Evolutionary conservation across 1,140 invertebrate genomes (phyloP).

Genomic region (Chironomus striatipennis): DNA sequence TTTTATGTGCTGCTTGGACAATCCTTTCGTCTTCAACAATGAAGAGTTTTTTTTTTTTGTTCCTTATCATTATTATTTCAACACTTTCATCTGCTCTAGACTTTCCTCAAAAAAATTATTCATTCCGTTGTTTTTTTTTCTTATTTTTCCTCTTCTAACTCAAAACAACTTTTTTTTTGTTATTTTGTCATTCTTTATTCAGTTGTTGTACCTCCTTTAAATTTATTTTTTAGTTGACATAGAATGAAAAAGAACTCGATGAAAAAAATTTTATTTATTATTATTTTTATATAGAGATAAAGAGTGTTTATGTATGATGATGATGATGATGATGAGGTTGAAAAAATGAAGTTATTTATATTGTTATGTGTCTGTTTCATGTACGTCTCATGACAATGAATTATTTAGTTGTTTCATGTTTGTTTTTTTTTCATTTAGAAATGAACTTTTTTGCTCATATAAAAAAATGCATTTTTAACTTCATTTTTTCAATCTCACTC

Average conservation of each 20-base stretch:
- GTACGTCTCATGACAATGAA: neutral
- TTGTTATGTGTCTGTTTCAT: neutral
- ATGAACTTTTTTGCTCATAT: no score
- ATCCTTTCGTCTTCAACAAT: no score
- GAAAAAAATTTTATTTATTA: neutral
- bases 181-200: neutral
- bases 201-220: neutral
- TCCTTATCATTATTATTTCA: neutral
- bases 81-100: conserved; percentile 1
- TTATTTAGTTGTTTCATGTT: neutral
- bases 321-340: conserved; percentile 7
- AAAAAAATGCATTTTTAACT: neutral
- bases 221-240: neutral
- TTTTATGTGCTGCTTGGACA: no score
- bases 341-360: neutral
- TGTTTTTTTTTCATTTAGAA: neutral
- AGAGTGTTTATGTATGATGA: conserved; percentile 22
- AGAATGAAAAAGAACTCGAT: neutral
- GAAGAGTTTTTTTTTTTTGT: neutral
- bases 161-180: neutral
- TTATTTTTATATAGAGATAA: conserved; percentile 16
- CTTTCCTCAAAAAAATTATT: conserved; percentile 2
- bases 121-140: neutral
- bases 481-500: neutral
- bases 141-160: neutral